Conservation (phyloP, 2,888 invertebrate species). For the Sicus ferrugineus region DNA sequence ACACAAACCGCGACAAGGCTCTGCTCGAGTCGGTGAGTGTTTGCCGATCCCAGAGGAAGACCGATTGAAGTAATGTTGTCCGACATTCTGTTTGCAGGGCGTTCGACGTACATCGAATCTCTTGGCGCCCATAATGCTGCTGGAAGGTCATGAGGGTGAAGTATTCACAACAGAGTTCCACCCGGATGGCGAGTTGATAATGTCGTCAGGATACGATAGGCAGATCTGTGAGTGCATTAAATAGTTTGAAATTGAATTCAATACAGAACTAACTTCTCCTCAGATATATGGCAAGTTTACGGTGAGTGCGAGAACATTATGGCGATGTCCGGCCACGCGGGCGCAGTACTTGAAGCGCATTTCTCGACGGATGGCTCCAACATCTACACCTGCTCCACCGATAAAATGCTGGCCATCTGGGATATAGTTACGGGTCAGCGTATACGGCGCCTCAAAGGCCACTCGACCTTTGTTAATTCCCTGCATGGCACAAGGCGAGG, state of each 20-base stretch:
- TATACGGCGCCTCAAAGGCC: conserved; percentile 89
- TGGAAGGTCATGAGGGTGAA: conserved; percentile 97
- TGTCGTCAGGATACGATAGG: conserved; percentile 94
- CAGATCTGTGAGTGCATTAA: conserved; percentile 80
- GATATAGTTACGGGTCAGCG: conserved; percentile 88
- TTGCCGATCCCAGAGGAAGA: not conserved
- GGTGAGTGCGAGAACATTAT: conserved; percentile 98
- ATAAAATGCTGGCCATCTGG: conserved; percentile 95
- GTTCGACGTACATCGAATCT: conserved; percentile 86
- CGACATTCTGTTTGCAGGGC: conserved; percentile 64
- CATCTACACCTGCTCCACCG: conserved; percentile 91
- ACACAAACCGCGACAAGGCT: conserved; percentile 77
- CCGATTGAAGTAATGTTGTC: not conserved
- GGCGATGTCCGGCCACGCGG: conserved; percentile 92
- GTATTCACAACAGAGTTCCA: conserved; percentile 93
- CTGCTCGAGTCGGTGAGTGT: conserved; percentile 76
- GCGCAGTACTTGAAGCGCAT: conserved; percentile 92
- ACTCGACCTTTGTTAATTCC: conserved; percentile 78
- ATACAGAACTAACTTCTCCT: not conserved
- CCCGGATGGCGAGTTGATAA: conserved; percentile 93
- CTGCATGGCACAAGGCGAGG: conserved; percentile 79
- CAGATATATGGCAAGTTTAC: conserved; percentile 94
- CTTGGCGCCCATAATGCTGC: conserved; percentile 91
- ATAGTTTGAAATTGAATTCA: not conserved
- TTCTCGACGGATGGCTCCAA: conserved; percentile 86